These are phyloP conservation scores for Cosmia pyralina DNA, from an alignment of 2,888 invertebrate species.

Conservation along the genomic window DNA sequence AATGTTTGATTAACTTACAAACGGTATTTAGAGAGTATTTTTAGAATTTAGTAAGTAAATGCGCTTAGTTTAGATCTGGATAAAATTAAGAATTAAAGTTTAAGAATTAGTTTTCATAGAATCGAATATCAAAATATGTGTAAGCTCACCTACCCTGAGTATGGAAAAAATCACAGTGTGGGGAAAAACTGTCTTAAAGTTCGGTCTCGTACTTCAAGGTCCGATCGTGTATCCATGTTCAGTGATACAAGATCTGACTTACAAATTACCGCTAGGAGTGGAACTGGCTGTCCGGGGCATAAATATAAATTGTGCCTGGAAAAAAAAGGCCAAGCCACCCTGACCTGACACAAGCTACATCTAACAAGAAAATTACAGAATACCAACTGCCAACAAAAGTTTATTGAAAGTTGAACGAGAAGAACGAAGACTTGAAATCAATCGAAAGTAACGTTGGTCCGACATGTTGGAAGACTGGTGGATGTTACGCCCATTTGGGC, in stretches of 20 bases:
- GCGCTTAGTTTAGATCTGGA: no score
- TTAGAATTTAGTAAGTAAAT: not conserved
- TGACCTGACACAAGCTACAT: conserved; percentile 6
- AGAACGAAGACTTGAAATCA: not conserved
- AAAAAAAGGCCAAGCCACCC: conserved; percentile 53
- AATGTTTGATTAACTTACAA: conserved; percentile 37
- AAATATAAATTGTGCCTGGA: conserved; percentile 40
- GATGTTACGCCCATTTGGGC: no score
- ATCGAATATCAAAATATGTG: not conserved
- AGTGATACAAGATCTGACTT: not conserved
- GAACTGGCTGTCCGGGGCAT: conserved; percentile 8
- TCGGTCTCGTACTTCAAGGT: not conserved
- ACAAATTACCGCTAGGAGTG: conserved; percentile 18
- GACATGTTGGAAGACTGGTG: no score
- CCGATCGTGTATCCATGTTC: not conserved
- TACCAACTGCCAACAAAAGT: not conserved
- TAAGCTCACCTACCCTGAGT: no score
- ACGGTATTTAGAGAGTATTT: not conserved
- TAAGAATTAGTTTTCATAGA: no score
- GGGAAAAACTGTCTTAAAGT: not conserved
- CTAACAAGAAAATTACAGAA: conserved; percentile 19
- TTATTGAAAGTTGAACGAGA: not conserved
- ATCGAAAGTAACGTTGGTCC: not conserved
- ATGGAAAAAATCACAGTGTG: not conserved
- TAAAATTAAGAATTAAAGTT: no score